Evolutionary conservation across 1,140 invertebrate species (phyloP).

Genomic region (Meloidogyne chitwoodi): DNA sequence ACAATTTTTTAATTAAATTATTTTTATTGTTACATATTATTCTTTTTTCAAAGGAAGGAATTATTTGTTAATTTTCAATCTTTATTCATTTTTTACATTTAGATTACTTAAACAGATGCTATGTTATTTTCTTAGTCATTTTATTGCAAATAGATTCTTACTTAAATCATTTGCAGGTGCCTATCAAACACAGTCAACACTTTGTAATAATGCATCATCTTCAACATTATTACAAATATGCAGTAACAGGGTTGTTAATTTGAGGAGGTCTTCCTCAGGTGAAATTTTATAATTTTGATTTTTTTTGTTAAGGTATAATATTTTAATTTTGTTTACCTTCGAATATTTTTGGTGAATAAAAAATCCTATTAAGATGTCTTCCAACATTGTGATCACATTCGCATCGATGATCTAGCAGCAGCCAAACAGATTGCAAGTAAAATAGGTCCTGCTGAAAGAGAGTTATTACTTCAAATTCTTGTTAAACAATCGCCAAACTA

Average conservation of each 20-base stretch:
- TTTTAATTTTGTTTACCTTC: no score
- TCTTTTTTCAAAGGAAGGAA: neutral
- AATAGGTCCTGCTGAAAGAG: slow-evolving; percentile 10
- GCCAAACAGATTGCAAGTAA: slow-evolving; percentile 8
- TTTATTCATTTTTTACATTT: neutral
- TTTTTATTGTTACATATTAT: neutral
- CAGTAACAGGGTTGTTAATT: neutral
- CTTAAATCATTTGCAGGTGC: neutral
- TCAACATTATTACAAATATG: neutral
- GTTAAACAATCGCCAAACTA: neutral
- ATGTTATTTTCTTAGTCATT: neutral
- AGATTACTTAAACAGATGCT: neutral
- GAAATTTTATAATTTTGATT: neutral
- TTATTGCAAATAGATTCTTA: neutral
- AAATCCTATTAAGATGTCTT: slow-evolving; percentile 26
- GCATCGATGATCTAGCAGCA: slow-evolving; percentile 2
- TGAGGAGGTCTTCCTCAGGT: neutral
- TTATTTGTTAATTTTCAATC: neutral
- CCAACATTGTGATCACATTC: slow-evolving; percentile 14
- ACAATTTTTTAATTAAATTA: neutral
- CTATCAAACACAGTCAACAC: neutral
- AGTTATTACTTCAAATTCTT: slow-evolving; percentile 10
- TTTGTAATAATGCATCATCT: neutral
- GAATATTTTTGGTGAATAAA: no score
- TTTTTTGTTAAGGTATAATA: no score